Evolutionary conservation across 2,797 vertebrate genomes (phyloP).

Genomic region (Erpetoichthys calabaricus): DNA sequence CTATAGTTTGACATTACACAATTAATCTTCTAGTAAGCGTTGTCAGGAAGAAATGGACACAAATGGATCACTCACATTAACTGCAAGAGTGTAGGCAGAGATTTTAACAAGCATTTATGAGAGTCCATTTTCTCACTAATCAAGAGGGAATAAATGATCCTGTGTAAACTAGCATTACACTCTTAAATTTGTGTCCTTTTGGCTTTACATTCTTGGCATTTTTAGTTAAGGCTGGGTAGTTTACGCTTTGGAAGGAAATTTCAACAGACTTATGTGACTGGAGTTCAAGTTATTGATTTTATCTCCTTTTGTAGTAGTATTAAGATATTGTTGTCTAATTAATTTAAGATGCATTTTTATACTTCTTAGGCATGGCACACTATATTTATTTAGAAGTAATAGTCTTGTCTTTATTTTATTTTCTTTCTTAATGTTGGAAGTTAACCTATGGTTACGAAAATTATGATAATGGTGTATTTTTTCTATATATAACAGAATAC

Average conservation of each 20-base stretch:
- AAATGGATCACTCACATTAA: conserved; percentile 99
- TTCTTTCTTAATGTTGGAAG: no score
- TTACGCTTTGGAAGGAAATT: conserved; percentile 39
- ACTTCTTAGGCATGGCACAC: no score
- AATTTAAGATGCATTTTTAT: no score
- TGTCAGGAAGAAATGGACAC: conserved; percentile 97
- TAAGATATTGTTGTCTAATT: no score
- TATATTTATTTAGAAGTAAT: no score
- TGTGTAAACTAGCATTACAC: conserved; percentile 84
- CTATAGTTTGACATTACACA: conserved; percentile 95
- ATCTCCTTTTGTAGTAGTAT: no score
- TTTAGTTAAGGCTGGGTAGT: conserved; percentile 63
- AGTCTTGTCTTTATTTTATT: no score
- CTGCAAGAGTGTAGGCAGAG: conserved; percentile 94
- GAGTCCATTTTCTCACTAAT: conserved; percentile 99
- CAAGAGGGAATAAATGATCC: conserved; percentile 97
- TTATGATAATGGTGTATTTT: no score
- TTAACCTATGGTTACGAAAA: no score
- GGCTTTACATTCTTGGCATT: conserved; percentile 66
- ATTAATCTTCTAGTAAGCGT: conserved; percentile 99
- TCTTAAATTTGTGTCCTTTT: conserved; percentile 85
- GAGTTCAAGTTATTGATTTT: no score
- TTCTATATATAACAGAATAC: no score
- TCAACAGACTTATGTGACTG: no score
- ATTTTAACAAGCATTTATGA: conserved; percentile 99